Evolutionary conservation across 2,113 vertebrate species (phyloP), one percentile per base, ranked within the genome.

Genomic region (Anguilla japonica): DNA sequence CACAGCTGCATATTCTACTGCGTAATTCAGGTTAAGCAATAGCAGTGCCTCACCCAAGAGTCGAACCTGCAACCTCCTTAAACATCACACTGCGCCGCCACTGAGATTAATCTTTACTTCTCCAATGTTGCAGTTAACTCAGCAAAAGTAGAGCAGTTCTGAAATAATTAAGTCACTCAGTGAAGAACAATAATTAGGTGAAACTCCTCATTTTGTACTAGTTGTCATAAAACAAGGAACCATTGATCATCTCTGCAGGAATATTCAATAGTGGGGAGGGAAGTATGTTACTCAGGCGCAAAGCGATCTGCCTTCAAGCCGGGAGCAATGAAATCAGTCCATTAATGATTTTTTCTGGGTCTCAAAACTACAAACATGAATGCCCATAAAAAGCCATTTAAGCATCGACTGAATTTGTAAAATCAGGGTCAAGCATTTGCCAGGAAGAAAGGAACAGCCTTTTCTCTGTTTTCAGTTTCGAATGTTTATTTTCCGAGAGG

Each of bases 401-500:
- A 41, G 46, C 39, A 53, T n/a, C 26, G 20, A n/a, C 22, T 3
- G 79, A 34, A 29, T 40, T 56, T 85, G 71, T 29, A 40, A 80
- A 86, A 82, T 3, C 56, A 43, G 8, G 26, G 63, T 63, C 14
- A 82, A 71, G 41, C 67, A 41, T 82, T 41, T 82, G 29, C 81
- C 34, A 22, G 82, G 14, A 18, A 83, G n/a, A 41, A 43, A 13
- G 18, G 57, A 71, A 71, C 41, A 22, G 16, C 41, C 57, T 67
- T 46, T 84, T 41, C 56, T 8, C 57, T 26, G 39, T n/a, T 79
- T 29, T 43, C 29, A 85, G 53, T 29, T n/a, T 86, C 91, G 91
- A 92, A 93, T 87, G 91, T 94, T 93, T 87, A 91, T 89, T 92
- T 93, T 91, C 90, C 86, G 92, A 94, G 91, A 90, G 90, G 88